Conservation (phyloP, 2,888 invertebrate genomes). For the Penaeus monodon region DNA sequence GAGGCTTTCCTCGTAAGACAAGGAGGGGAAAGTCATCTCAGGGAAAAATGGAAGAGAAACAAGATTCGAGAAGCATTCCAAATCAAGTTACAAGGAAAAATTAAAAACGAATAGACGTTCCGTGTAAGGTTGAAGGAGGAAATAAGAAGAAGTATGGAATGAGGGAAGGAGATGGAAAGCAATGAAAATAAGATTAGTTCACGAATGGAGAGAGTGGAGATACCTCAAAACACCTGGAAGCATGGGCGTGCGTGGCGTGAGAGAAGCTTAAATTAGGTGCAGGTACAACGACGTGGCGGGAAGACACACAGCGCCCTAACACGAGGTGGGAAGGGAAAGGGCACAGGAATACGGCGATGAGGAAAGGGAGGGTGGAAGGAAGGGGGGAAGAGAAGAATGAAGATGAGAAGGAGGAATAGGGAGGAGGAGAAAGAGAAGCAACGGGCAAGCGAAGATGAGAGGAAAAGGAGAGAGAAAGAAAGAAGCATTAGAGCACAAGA, state of each 20-base stretch:
- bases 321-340: too few relatives aligned
- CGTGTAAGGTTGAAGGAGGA: not conserved
- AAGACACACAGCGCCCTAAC: too few relatives aligned
- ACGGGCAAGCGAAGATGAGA: not conserved
- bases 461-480: not conserved
- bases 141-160: too few relatives aligned
- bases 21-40: not conserved
- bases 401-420: not conserved
- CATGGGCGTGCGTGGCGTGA: too few relatives aligned
- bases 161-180: not conserved
- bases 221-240: too few relatives aligned
- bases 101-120: too few relatives aligned
- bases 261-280: too few relatives aligned
- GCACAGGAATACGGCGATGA: too few relatives aligned
- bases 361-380: not conserved
- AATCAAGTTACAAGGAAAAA: slow-evolving; percentile 6
- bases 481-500: not conserved
- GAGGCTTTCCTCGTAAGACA: not conserved
- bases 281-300: too few relatives aligned
- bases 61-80: not conserved
- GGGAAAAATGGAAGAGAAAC: too few relatives aligned
- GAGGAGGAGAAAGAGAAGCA: not conserved
- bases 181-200: too few relatives aligned
- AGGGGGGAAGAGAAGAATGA: not conserved
- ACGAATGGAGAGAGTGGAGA: not conserved